Evolutionary conservation across 2,888 invertebrate species (phyloP).

Genomic region (Tholera decimalis): DNA sequence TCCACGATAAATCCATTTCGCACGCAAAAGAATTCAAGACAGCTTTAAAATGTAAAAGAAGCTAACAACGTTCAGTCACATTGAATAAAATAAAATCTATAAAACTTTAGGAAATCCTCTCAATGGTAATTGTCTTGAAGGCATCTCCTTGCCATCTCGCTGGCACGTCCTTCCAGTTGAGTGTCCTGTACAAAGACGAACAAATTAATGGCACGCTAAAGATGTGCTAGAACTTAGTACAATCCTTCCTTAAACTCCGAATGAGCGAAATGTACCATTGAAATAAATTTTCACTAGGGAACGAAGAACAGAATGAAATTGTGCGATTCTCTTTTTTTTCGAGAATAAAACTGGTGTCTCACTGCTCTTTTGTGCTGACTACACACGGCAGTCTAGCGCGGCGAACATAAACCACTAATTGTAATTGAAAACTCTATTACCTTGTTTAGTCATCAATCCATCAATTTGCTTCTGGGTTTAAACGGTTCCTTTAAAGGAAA

Average conservation of each 20-base stretch:
- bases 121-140: conserved; percentile 69
- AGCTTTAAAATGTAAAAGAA: conserved; percentile 63
- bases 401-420: conserved; percentile 4
- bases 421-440: conserved; percentile 32
- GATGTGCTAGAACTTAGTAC: conserved; percentile 71
- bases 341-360: conserved; percentile 80
- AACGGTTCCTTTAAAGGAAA: conserved; percentile 15
- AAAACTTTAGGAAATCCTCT: conserved; percentile 68
- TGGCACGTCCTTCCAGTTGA: conserved; percentile 69
- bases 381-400: conserved; percentile 18
- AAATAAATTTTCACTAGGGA: conserved; percentile 82
- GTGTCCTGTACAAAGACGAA: conserved; percentile 68
- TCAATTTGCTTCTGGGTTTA: conserved; percentile 27
- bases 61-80: conserved; percentile 64
- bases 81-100: conserved; percentile 69
- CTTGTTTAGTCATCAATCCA: conserved; percentile 7
- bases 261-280: conserved; percentile 72
- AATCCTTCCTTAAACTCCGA: conserved; percentile 75
- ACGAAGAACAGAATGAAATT: conserved; percentile 79
- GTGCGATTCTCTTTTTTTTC: conserved; percentile 76
- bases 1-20: conserved; percentile 59
- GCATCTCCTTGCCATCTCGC: conserved; percentile 64
- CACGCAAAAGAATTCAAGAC: conserved; percentile 63
- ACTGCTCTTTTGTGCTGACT: conserved; percentile 77
- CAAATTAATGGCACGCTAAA: conserved; percentile 74